Conservation (phyloP, 2,113 vertebrate species). For the Rhegmatorhina hoffmannsi region DNA sequence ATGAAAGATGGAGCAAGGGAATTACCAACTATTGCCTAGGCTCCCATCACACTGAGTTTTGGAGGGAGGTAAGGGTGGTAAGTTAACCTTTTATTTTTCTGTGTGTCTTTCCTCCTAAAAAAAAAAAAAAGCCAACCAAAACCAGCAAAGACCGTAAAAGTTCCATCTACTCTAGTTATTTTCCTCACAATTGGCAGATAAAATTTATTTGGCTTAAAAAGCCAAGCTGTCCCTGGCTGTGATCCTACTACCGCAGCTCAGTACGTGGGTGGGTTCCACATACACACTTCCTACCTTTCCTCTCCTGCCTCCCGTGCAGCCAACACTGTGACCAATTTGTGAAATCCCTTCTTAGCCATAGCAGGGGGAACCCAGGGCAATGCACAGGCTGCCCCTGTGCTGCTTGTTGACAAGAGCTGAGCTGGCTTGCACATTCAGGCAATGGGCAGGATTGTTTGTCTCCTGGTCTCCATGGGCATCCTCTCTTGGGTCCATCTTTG, state of each 20-base stretch:
- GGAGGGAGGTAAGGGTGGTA: neutral
- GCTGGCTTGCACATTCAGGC: neutral
- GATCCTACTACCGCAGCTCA: neutral
- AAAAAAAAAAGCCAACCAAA: no score
- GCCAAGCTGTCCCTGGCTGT: neutral
- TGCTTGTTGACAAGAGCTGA: neutral
- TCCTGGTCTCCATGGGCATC: neutral
- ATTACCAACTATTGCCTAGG: neutral
- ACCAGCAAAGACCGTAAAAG: neutral
- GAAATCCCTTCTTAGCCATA: neutral
- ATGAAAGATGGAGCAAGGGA: neutral
- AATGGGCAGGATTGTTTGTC: neutral
- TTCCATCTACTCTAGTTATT: neutral
- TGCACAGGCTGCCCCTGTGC: neutral
- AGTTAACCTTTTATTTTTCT: neutral
- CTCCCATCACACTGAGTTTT: neutral
- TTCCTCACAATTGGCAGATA: neutral
- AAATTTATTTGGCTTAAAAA: slow-evolving; percentile 4
- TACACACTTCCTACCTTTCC: slow-evolving; percentile 27
- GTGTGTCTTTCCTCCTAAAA: neutral
- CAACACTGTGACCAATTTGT: neutral
- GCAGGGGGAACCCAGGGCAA: neutral
- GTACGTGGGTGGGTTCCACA: neutral
- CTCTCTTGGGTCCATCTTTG: neutral
- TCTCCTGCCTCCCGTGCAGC: neutral